A percentile compares a stretch with the other conserved stretches of the same genome.
These are phyloP conservation scores for Huso huso DNA, from an alignment of 2,797 vertebrate species.

Conservation along the genomic window DNA sequence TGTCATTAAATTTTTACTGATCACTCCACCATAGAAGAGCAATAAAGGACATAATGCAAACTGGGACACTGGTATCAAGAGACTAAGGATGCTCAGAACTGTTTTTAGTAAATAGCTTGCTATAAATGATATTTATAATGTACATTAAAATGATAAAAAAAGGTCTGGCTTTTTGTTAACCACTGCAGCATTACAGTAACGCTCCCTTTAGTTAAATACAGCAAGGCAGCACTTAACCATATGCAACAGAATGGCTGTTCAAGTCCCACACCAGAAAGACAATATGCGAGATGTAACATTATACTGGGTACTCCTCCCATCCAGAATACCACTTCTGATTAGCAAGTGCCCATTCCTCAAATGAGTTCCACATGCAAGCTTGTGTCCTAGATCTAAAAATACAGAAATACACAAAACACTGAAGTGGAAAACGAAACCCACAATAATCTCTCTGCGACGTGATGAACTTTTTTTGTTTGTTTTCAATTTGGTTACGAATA, in stretches of 20 bases:
- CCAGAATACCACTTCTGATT: slow-evolving; percentile 63
- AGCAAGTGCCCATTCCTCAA: slow-evolving; percentile 58
- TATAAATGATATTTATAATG: slow-evolving; percentile 74
- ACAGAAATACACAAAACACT: slow-evolving; percentile 46
- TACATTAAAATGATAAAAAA: slow-evolving; percentile 19
- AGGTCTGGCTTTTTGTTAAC: slow-evolving; percentile 1
- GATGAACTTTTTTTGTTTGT: slow-evolving; percentile 30
- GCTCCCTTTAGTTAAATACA: slow-evolving; percentile 7
- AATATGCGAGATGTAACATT: slow-evolving; percentile 64
- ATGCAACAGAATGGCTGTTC: slow-evolving; percentile 52
- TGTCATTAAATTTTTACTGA: slow-evolving; percentile 99
- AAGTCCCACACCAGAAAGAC: slow-evolving; percentile 54
- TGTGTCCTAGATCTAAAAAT: slow-evolving; percentile 70
- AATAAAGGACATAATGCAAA: slow-evolving; percentile 84
- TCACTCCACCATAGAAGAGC: slow-evolving; percentile 90
- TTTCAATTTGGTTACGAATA: slow-evolving; percentile 58
- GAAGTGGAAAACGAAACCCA: slow-evolving; percentile 68
- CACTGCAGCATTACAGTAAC: slow-evolving; percentile 1
- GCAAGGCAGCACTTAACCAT: slow-evolving; percentile 48
- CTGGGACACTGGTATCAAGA: slow-evolving; percentile 67
- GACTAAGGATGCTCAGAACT: slow-evolving; percentile 57
- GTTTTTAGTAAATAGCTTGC: slow-evolving; percentile 61
- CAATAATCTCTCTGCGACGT: slow-evolving; percentile 41
- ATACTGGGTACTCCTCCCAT: slow-evolving; percentile 58
- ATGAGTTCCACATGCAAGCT: slow-evolving; percentile 70